Evolutionary conservation across 2,113 vertebrate species (phyloP), one percentile per base, ranked within the genome.

Genomic region (Amphiprion ocellaris): DNA sequence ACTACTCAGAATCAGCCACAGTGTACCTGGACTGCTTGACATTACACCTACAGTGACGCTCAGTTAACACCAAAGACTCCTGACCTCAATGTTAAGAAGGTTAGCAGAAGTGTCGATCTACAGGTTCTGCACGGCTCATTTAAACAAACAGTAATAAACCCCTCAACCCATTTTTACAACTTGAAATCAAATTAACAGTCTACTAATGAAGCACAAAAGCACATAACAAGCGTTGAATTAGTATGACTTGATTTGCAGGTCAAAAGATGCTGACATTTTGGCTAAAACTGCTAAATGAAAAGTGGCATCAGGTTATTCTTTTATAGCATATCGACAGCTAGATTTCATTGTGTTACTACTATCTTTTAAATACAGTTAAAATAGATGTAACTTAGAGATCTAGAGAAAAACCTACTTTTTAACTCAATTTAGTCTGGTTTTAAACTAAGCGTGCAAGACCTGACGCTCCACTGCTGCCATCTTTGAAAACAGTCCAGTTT

Each of bases 401-500:
- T 14, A 12, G 3, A 15, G 41, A 4, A 44, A 44, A 44, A 14
- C 2, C 3, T 44, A 0, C 14, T 14, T 44, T 44, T 44, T 4
- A 44, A 44, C 12, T 12, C 3, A 15, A 44, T 59, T 14, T 9
- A 10, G 7, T 19, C 4, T 11, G 7, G 5, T 53, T 74, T 62
- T 26, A 33, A 70, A 58, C 64, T 16, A 30, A 62, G 21, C 46
- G 19, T 6, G 33, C 2, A 30, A 15, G 10, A 60, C 10, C 28
- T 52, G 61, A 30, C 24, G 60, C 55, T 69, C 10, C 50, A 52
- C n/a, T 12, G 54, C 74, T 26, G 53, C 78, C 81, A 62, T 60
- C 44, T 68, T 63, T 66, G 10, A 28, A 55, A 63, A 14, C 4
- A 44, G 8, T 77, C 39, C 67, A 54, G 50, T 16, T 82, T 65